phyloP scores from a whole-genome alignment of 2,888 invertebrate genomes.

The Trimorus sp. region DNA sequence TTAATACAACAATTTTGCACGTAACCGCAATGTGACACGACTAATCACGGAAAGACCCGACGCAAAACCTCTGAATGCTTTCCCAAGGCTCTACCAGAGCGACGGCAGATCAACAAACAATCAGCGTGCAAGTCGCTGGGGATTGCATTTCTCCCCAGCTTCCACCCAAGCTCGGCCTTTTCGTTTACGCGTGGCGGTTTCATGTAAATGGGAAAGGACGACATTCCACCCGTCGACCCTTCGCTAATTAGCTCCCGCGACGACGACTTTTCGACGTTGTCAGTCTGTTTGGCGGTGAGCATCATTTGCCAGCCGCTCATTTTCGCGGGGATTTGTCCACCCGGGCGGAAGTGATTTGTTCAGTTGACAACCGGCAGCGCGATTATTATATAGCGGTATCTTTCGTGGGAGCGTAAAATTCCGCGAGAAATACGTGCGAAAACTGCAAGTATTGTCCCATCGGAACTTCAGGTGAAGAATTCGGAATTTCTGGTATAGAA shows the following conservation, averaged over 20 bases:
- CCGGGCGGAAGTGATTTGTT: slow-evolving; percentile 47
- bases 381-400: slow-evolving; percentile 61
- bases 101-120: slow-evolving; percentile 75
- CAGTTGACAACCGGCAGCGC: slow-evolving; percentile 45
- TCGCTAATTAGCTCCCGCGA: background rate
- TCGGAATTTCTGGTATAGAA: background rate
- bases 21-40: background rate
- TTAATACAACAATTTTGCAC: no score
- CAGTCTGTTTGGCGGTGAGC: slow-evolving; percentile 68
- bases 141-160: slow-evolving; percentile 78
- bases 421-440: slow-evolving; percentile 28
- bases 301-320: slow-evolving; percentile 65
- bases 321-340: slow-evolving; percentile 53
- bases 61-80: slow-evolving; percentile 57
- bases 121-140: slow-evolving; percentile 75
- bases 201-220: slow-evolving; percentile 78
- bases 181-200: slow-evolving; percentile 71
- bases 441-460: slow-evolving; percentile 44
- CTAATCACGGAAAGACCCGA: slow-evolving; percentile 42
- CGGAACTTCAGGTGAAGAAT: slow-evolving; percentile 17
- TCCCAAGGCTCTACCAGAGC: slow-evolving; percentile 70
- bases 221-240: slow-evolving; percentile 75
- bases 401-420: slow-evolving; percentile 53
- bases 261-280: slow-evolving; percentile 63
- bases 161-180: background rate